Conservation (phyloP, 2,888 invertebrate species). For the Platycnemis pennipes region DNA sequence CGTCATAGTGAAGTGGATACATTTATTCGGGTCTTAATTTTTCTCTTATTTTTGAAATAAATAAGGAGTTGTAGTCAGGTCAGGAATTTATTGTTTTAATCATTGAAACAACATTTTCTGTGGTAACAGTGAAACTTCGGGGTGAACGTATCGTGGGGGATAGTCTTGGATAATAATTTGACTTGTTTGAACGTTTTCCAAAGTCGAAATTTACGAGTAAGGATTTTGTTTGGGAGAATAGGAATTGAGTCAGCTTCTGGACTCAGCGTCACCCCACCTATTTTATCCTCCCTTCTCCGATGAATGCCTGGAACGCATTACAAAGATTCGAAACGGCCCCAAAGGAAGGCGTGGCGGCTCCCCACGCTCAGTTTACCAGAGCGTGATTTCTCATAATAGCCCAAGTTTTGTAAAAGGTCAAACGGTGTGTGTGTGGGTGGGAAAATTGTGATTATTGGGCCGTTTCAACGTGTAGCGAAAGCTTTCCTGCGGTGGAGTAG, state of each 20-base stretch:
- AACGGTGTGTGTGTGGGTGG: background rate
- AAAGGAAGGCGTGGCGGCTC: background rate
- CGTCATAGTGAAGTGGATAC: too few relatives aligned
- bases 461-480: background rate
- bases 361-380: background rate
- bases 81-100: too few relatives aligned
- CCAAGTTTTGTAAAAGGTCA: background rate
- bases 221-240: background rate
- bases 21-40: too few relatives aligned
- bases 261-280: background rate
- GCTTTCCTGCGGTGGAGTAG: background rate
- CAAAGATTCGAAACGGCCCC: background rate
- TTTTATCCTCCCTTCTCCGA: background rate
- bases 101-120: too few relatives aligned
- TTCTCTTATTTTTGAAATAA: too few relatives aligned
- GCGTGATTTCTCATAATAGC: background rate
- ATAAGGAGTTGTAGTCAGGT: too few relatives aligned
- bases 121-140: too few relatives aligned
- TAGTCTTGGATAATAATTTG: too few relatives aligned
- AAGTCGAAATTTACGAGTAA: background rate
- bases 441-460: background rate
- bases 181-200: background rate
- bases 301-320: background rate
- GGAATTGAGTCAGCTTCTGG: background rate
- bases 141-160: too few relatives aligned